These are phyloP conservation scores for Platynereis dumerilii DNA, from an alignment of 2,888 invertebrate genomes.

Conservation along the genomic window DNA sequence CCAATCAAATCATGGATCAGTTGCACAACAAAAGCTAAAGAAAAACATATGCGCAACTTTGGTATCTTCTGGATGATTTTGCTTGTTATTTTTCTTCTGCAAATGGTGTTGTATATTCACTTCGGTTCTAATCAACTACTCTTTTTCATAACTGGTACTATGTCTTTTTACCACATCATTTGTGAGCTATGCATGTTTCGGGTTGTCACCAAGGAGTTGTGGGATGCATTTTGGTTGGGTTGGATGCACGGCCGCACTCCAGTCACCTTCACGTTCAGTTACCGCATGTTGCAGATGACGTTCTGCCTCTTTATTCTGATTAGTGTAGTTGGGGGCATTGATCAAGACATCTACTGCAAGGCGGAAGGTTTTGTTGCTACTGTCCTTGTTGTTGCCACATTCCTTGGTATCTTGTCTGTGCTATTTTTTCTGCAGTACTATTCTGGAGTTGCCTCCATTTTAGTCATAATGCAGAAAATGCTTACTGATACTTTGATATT, in stretches of 20 bases:
- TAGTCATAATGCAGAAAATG: constrained; percentile 1
- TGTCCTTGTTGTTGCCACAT: background rate
- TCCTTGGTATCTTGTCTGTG: background rate
- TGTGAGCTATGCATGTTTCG: no score
- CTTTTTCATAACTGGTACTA: no score
- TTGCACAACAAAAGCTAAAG: background rate
- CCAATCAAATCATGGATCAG: constrained; percentile 9
- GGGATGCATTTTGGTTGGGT: background rate
- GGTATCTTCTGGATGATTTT: constrained; percentile 1
- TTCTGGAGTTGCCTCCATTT: background rate
- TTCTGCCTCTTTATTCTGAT: constrained; percentile 3
- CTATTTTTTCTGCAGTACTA: background rate
- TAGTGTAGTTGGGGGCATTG: background rate
- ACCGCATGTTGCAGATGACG: background rate
- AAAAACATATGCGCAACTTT: background rate
- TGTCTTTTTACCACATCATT: no score
- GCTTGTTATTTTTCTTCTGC: background rate
- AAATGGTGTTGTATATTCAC: background rate
- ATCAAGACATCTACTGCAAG: background rate
- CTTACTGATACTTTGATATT: background rate
- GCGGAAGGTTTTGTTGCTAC: background rate
- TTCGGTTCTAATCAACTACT: no score
- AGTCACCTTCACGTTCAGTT: constrained; percentile 1
- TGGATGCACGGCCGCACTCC: background rate
- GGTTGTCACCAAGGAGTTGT: background rate